Base-by-base conservation (phyloP, 2,797 vertebrate species). In the Argya squamiceps region DNA sequence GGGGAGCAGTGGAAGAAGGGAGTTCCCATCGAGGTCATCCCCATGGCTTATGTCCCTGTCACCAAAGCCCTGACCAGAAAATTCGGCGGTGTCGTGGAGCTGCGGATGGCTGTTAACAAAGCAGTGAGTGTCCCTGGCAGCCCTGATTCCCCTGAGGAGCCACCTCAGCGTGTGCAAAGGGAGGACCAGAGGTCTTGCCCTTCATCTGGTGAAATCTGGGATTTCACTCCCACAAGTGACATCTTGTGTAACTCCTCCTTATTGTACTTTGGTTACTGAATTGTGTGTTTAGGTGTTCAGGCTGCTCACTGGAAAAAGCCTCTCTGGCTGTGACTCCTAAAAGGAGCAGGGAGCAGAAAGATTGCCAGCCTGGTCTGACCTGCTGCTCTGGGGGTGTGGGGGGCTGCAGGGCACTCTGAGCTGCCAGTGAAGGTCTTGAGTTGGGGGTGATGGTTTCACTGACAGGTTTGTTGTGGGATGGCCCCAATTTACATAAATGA, bases 1-100 rank as follows among this genome's bases (percentile, higher is more conserved):
- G 99, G 99, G n/a, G 98, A 99, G 94, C 99, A 99, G 53, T 99
- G 99, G 99, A 99, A 99, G 97, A 99, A 99, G 95, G 99, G 99
- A 2, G 98, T 99, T 75, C 99, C 99, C 0, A 98, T 99, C 0
- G 99, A 99, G 96, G 99, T 99, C 50, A 99, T 99, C 89, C 99
- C 99, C 20, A 99, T 99, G 99, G 99, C 99, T 11, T 99, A 99
- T 0, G 98, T 99, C 11, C 99, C 99, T 0, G 97, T 99, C 89
- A 98, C 98, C 96, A 98, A 98, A 96, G 97, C 97, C 32, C 98
- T 99, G 71, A 97, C 98, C 30, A 97, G 89, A 12, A 98, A 97
- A 60, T 99, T 99, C 0, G 99, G 99, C 4, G 99, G 99, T 1
- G 97, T 97, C 1, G 98, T 95, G 24, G 98, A 98, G 64, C 98